Evolutionary conservation across 2,113 vertebrate genomes (phyloP), one percentile per base, ranked within the genome.

Genomic region (Limnothrissa miodon): DNA sequence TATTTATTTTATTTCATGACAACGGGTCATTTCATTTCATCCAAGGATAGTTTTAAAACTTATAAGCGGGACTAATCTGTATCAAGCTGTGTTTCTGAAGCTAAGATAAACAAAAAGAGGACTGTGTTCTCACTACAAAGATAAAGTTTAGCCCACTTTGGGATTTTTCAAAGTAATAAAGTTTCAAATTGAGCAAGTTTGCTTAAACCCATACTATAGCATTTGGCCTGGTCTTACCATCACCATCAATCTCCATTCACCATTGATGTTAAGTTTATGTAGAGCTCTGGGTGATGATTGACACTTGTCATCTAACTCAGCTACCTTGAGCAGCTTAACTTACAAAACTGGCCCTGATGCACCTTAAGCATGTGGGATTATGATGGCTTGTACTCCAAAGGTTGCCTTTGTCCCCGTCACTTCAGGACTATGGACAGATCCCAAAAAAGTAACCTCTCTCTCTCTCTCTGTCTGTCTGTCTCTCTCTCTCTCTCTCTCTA

Each of bases 401-500:
- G 42, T 42, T 42, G 2, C 42, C 42, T 42, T 42, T 42, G 42
- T 6, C 2, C 42, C 51, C 4, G 51, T 0, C 19, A 56, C 21
- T 23, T 56, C 51, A 56, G 51, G 5, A 56, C 51, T 21, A 56
- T 5, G 51, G 51, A 23, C 51, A 56, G 51, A 23, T 23, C 51
- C 51, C 19, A 48, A 13, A 10, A 46, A 10, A 46, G 13, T 7
- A 21, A 5, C 23, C 19, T 56, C 3, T 56, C 4, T 23, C 19
- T 56, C 19, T 53, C 19, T 53, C 19, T 53, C 19, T 80, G 23
- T 62, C 23, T 62, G 56, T 23, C 8, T 62, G 56, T 62, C n/a
- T 62, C 13, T 70, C 29, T 70, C 13, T 17, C 29, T 74, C 29
- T 74, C 29, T 36, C 36, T 29, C 83, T 44, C 66, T 88, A 99